Evolutionary conservation across 1,140 invertebrate genomes (phyloP), one percentile per base, ranked within the genome.

Genomic region (Neotoxoptera formosana): DNA sequence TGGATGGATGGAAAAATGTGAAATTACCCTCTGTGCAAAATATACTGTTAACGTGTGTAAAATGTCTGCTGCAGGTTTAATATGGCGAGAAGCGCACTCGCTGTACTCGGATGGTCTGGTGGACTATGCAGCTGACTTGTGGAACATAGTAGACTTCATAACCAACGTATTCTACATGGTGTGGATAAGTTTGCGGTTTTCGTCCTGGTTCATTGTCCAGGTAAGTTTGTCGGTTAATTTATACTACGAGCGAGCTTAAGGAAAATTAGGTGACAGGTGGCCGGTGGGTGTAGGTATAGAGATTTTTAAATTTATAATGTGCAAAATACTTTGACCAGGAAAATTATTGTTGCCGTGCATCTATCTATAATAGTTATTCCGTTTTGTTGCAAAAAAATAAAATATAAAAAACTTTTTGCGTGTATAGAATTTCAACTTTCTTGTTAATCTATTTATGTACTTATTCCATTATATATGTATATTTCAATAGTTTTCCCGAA

Each of bases 91-190:
- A 96, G 97, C 99, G 83, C 97, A 97, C 94, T 96, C 98, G 47
- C 95, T 99, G 30, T 99, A 98, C 97, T 96, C 97, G 0, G 97
- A 97, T 93, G 99, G 99, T 0, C 94, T 99, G n/a, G 95, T 97
- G 53, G 98, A 99, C 84, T 99, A 99, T 95, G 96, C 99, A 53
- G 97, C 97, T 88, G 98, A 99, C 95, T 96, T 99, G 93, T 99
- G 99, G 99, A 99, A 99, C 95, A 98, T 99, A 94, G 97, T 99
- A 9, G 99, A 99, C 95, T 99, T 99, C 95, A 97, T 99, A 94
- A 99, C 98, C 34, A 99, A 99, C 95, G 96, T 97, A 94, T 98
- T 99, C 94, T 99, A 99, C 95, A 97, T 99, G 36, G 97, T 98
- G 47, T 99, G 99, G 97, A 97, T 99, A 91, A 96, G 97, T 93